Base-by-base conservation (phyloP, 2,797 vertebrate genomes). In the Poeciliopsis gracilis region DNA sequence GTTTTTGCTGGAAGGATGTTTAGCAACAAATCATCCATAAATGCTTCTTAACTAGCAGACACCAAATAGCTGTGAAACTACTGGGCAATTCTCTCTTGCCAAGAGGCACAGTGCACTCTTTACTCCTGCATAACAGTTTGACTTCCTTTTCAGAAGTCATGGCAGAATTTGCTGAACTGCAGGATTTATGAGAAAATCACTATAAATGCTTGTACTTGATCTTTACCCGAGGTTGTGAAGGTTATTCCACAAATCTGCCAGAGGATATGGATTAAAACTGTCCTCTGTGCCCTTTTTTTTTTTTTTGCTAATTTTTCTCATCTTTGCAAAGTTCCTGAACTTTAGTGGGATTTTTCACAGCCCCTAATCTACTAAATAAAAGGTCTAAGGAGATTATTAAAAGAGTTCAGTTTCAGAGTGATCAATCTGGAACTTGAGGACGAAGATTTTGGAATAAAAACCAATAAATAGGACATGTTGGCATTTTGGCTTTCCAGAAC, bases 161-260 rank as follows among this genome's bases (percentile, higher is more conserved):
- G 20, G 66, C 66, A 69, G 66, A 43, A 6, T 69, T 69, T 72
- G 47, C 33, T 77, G 66, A 80, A 74, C 41, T 69, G 38, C 38
- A 69, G 66, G 38, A 38, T 69, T 69, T 69, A 69, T 43, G 23
- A 43, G 38, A 25, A 69, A 69, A 69, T 69, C 23, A 38, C 66
- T 69, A 43, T 69, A 43, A 69, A 69, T 69, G 36, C 66, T 43
- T 25, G 38, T 69, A 69, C 23, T 69, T 69, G 66, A 69, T 43
- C 38, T 69, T 25, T n/a, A 43, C 38, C 13, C 5, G 23, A 69
- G 66, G 66, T 69, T 43, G 38, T 43, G 66, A 43, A 69, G 66
- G 38, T 69, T 69, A 69, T 69, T 69, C 23, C 66, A 69, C 11
- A 69, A 69, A 43, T 43, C 66, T 69, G 66, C 66, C 38, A n/a